Conservation (phyloP, 1,140 invertebrate genomes). For the Phthorimaea operculella region DNA sequence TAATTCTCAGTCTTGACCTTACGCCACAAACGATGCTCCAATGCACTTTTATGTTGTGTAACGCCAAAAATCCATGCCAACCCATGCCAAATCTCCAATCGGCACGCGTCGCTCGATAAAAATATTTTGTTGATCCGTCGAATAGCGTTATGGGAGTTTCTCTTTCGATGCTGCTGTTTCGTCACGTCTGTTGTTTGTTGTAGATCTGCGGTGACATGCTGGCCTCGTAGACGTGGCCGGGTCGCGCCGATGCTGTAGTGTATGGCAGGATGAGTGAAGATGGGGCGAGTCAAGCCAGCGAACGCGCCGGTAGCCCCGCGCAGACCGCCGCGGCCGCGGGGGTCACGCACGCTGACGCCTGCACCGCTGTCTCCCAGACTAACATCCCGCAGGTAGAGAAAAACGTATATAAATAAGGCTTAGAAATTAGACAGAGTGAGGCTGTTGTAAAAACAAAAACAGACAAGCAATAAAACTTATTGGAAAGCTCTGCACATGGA, state of each 20-base stretch:
- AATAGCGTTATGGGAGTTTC: conserved; percentile 6
- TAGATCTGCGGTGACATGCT: not conserved
- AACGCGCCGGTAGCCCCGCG: conserved; percentile 25
- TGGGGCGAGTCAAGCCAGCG: conserved; percentile 41
- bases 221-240: not conserved
- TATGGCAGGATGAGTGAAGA: conserved; percentile 60
- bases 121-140: conserved; percentile 25
- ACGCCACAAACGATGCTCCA: conserved; percentile 36
- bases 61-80: conserved; percentile 44
- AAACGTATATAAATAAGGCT: no score
- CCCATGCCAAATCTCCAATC: conserved; percentile 47
- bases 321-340: conserved; percentile 29
- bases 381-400: conserved; percentile 36
- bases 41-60: conserved; percentile 57
- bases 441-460: no score
- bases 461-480: no score
- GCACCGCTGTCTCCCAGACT: conserved; percentile 41
- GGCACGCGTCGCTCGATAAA: conserved; percentile 15
- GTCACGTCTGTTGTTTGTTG: not conserved
- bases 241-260: conserved; percentile 33
- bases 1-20: conserved; percentile 51
- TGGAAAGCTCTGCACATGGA: no score
- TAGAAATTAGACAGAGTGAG: no score
- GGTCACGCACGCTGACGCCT: conserved; percentile 31
- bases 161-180: not conserved